These are phyloP conservation scores for Phaethon lepturus DNA, from an alignment of 2,113 vertebrate species.

Conservation along the genomic window DNA sequence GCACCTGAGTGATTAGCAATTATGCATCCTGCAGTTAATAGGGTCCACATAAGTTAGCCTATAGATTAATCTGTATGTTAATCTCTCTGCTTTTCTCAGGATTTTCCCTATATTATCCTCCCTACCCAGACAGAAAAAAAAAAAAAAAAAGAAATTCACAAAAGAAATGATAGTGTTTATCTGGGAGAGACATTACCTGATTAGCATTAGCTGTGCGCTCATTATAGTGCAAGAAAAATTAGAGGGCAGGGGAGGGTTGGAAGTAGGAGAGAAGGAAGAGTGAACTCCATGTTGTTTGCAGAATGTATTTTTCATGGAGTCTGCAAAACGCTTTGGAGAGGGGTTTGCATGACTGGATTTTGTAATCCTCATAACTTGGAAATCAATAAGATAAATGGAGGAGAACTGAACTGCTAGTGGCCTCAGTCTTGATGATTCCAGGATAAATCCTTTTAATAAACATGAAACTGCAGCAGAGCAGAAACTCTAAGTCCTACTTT, in stretches of 20 bases:
- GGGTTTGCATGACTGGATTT: neutral
- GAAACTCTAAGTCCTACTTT: conserved; percentile 28
- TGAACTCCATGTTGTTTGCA: neutral
- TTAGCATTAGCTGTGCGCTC: neutral
- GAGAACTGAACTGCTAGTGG: conserved; percentile 27
- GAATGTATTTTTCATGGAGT: neutral
- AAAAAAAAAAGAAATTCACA: neutral
- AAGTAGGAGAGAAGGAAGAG: neutral
- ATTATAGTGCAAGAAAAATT: neutral
- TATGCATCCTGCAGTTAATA: neutral
- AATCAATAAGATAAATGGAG: conserved; percentile 51
- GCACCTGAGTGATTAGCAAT: neutral
- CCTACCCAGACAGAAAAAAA: too few relatives aligned
- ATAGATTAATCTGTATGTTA: neutral
- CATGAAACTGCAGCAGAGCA: conserved; percentile 29
- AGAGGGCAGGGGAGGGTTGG: neutral
- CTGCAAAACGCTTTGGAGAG: neutral
- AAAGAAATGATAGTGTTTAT: neutral
- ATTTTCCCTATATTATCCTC: neutral
- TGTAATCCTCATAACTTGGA: conserved; percentile 26
- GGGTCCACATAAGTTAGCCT: neutral
- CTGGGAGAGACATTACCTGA: neutral
- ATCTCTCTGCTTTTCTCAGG: neutral
- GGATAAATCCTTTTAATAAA: conserved; percentile 57
- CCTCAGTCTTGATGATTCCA: conserved; percentile 6